phyloP scores from a whole-genome alignment of 2,797 vertebrate species.

The Pantherophis alleghaniensis region DNA sequence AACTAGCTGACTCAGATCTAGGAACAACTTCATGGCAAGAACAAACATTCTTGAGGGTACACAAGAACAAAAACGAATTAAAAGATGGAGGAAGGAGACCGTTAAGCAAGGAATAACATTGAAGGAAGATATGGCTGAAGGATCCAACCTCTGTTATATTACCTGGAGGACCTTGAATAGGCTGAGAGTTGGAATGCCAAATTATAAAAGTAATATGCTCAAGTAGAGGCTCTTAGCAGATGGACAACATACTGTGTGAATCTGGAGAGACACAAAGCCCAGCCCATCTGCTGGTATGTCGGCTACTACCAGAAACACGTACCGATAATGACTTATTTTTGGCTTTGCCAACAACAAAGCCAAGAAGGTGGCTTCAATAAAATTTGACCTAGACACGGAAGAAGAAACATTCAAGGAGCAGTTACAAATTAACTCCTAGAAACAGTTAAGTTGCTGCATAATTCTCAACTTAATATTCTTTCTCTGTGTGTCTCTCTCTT shows the following conservation, averaged over 20 bases:
- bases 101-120: background rate
- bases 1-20: background rate
- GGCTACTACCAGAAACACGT: background rate
- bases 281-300: background rate
- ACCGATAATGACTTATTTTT: background rate
- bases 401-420: background rate
- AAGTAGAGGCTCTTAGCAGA: background rate
- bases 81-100: background rate
- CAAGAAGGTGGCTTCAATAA: background rate
- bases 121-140: background rate
- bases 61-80: background rate
- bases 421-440: background rate
- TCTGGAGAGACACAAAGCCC: background rate
- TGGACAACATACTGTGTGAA: background rate
- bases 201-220: background rate
- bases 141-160: background rate
- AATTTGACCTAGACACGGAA: background rate
- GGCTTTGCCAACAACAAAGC: background rate
- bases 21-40: background rate
- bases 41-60: background rate
- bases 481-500: background rate
- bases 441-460: background rate
- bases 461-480: background rate
- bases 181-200: too few relatives aligned
- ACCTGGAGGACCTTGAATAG: background rate